phyloP scores from a whole-genome alignment of 92 coral and sea anemone genomes.

The Palythoa heliodiscus region DNA sequence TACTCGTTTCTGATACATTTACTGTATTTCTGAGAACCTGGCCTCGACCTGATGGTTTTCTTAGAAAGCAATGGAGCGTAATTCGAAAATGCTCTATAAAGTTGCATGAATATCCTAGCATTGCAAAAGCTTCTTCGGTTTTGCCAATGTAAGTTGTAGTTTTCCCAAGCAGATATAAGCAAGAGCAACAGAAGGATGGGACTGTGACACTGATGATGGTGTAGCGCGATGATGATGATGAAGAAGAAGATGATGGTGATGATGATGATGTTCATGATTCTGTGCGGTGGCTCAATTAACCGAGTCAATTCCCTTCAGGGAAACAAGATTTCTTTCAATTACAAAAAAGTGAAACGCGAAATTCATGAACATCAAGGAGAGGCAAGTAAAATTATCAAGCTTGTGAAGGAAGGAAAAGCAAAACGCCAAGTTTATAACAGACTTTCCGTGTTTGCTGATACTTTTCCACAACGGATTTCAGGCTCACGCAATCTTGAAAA shows the following conservation, averaged over 20 bases:
- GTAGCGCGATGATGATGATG: neutral
- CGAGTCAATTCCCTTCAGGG: neutral
- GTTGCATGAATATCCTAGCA: too few relatives aligned
- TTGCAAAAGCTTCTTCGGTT: too few relatives aligned
- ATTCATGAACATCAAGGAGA: slow-evolving; percentile 48
- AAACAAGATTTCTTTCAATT: neutral
- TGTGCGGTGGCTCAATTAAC: neutral
- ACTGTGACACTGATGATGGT: too few relatives aligned
- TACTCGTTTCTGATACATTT: too few relatives aligned
- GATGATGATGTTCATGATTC: neutral
- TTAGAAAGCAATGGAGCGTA: too few relatives aligned
- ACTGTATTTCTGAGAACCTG: too few relatives aligned
- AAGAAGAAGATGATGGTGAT: neutral
- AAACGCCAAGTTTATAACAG: slow-evolving; percentile 85
- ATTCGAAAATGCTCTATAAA: too few relatives aligned
- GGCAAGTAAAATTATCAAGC: slow-evolving; percentile 73
- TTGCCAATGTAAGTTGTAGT: too few relatives aligned
- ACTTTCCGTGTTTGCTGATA: slow-evolving; percentile 86
- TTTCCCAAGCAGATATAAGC: too few relatives aligned
- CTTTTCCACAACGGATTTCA: slow-evolving; percentile 76
- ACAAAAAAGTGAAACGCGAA: slow-evolving; percentile 42
- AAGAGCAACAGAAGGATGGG: too few relatives aligned
- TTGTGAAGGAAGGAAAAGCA: slow-evolving; percentile 74
- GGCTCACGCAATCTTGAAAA: slow-evolving; percentile 86
- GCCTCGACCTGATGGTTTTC: too few relatives aligned